Conservation (phyloP, 2,113 vertebrate species). For the Xiphias gladius region DNA sequence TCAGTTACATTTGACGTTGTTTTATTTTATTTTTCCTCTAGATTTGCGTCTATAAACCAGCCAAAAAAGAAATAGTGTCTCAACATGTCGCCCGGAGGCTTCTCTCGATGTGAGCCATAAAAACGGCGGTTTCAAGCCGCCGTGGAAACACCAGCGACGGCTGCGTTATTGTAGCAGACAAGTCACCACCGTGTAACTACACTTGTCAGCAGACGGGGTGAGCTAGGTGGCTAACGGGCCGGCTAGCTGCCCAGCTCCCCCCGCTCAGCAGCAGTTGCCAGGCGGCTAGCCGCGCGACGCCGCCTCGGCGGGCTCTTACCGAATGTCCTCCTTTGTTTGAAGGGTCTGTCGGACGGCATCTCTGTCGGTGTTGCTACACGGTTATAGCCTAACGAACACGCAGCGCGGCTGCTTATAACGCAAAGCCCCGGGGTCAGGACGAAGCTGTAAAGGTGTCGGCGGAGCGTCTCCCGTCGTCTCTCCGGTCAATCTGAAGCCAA, state of each 20-base stretch:
- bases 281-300: background rate
- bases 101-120: background rate
- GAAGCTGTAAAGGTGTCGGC: background rate
- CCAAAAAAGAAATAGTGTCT: background rate
- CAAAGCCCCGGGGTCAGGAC: background rate
- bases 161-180: background rate
- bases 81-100: fast-evolving
- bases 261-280: background rate
- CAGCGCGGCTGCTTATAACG: background rate
- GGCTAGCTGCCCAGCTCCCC: background rate
- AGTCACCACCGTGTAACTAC: background rate
- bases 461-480: background rate
- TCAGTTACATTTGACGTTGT: background rate
- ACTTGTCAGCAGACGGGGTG: conserved; percentile 18
- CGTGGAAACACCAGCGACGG: background rate
- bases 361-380: conserved; percentile 37
- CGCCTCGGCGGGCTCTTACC: conserved; percentile 81
- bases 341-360: conserved; percentile 94
- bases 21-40: background rate
- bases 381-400: background rate
- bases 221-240: conserved; percentile 51
- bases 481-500: conserved; percentile 50
- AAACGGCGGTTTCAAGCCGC: background rate
- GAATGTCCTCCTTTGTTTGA: conserved; percentile 93
- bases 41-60: background rate